These are phyloP conservation scores for Lampris megalopsis DNA, from an alignment of 2,113 vertebrate species.

Conservation along the genomic window DNA sequence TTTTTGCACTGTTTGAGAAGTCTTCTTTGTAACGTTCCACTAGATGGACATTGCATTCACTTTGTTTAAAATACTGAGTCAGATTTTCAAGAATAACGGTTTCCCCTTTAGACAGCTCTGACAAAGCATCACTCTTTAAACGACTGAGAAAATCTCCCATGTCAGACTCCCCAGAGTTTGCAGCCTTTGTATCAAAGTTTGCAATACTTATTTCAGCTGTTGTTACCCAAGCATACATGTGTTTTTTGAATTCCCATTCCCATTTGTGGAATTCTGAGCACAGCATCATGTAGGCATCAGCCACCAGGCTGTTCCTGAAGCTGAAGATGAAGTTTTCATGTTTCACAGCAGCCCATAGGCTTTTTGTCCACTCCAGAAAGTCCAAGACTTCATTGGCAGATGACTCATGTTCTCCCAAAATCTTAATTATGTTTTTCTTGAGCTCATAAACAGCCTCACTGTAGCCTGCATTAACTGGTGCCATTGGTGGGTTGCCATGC, in stretches of 20 bases:
- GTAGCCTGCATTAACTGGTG: constrained; percentile 75
- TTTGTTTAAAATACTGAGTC: constrained; percentile 59
- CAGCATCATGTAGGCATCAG: constrained; percentile 73
- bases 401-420: constrained; percentile 26
- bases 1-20: constrained; percentile 57
- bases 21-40: constrained; percentile 65
- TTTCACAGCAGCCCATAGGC: constrained; percentile 77
- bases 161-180: constrained; percentile 13
- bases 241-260: constrained; percentile 73
- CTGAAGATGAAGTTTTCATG: constrained; percentile 82
- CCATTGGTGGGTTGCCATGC: constrained; percentile 81
- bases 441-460: constrained; percentile 73
- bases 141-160: constrained; percentile 4
- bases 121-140: constrained; percentile 48
- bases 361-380: constrained; percentile 70
- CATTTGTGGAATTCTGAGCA: constrained; percentile 71
- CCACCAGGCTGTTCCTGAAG: constrained; percentile 78
- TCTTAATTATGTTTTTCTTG: constrained; percentile 65
- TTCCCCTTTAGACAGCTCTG: constrained; percentile 44
- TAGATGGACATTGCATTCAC: constrained; percentile 56
- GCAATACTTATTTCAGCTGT: constrained; percentile 62
- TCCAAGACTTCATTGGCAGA: constrained; percentile 42
- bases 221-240: constrained; percentile 62
- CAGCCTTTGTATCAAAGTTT: constrained; percentile 57
- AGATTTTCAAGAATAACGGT: constrained; percentile 51